phyloP scores from a whole-genome alignment of 2,797 vertebrate genomes.

The Valencia hispanica region DNA sequence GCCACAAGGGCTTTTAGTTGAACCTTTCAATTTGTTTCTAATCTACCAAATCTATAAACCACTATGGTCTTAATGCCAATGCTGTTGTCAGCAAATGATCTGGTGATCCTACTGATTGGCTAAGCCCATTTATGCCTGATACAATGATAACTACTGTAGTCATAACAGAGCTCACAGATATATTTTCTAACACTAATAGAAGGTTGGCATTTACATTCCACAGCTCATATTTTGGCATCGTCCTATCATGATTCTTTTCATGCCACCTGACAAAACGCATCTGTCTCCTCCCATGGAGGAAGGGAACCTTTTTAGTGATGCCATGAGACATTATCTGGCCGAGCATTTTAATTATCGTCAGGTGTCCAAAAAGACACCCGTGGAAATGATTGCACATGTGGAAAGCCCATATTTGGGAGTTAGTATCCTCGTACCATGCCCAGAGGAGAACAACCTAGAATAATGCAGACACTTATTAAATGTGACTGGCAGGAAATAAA shows the following conservation, averaged over 20 bases:
- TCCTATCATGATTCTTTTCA: slow-evolving; percentile 27
- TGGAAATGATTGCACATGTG: slow-evolving; percentile 24
- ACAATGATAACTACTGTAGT: neutral
- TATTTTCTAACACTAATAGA: slow-evolving; percentile 9
- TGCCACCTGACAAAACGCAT: slow-evolving; percentile 26
- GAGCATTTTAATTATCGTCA: slow-evolving; percentile 18
- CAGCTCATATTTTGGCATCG: slow-evolving; percentile 18
- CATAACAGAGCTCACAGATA: neutral
- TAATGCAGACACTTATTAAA: neutral
- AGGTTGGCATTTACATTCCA: slow-evolving; percentile 15
- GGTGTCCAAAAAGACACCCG: slow-evolving; percentile 15
- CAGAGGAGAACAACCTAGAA: slow-evolving; percentile 4
- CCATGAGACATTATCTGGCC: slow-evolving; percentile 36
- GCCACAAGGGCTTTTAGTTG: neutral
- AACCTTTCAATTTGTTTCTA: neutral
- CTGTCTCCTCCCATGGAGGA: neutral
- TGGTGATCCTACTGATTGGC: neutral
- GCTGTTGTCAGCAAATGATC: neutral
- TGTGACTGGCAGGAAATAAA: neutral
- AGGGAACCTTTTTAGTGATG: slow-evolving; percentile 12
- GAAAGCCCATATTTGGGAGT: neutral
- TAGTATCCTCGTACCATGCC: neutral
- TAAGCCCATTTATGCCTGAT: neutral
- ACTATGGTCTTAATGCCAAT: neutral
- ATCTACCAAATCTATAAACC: neutral